Conservation (phyloP, 1,140 invertebrate genomes). For the Heterodera schachtii region DNA sequence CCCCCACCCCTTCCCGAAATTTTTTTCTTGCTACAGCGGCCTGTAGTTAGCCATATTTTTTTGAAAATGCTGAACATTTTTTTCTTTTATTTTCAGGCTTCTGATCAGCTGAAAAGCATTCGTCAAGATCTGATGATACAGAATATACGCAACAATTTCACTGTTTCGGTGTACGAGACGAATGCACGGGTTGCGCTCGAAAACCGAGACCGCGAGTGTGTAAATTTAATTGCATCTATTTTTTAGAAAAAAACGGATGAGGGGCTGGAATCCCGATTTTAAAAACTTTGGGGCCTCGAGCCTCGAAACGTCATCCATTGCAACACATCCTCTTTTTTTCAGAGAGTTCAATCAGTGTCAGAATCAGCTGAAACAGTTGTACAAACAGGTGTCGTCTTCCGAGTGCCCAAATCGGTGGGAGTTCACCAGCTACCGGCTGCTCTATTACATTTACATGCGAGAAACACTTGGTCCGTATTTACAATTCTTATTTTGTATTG, state of each 20-base stretch:
- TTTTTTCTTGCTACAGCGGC: too few relatives aligned
- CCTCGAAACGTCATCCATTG: not conserved
- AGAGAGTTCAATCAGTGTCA: conserved; percentile 96
- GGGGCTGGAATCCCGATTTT: too few relatives aligned
- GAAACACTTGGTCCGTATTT: conserved; percentile 84
- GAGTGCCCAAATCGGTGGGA: conserved; percentile 79
- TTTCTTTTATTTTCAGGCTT: conserved; percentile 11
- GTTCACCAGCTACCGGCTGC: conserved; percentile 89
- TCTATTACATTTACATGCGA: conserved; percentile 95
- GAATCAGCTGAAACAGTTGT: conserved; percentile 90
- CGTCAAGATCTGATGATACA: conserved; percentile 96
- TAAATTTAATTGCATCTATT: not conserved
- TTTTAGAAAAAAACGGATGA: not conserved
- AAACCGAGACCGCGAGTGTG: conserved; percentile 15
- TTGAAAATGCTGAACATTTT: too few relatives aligned
- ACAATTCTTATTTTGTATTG: too few relatives aligned
- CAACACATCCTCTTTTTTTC: not conserved
- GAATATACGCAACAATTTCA: conserved; percentile 88
- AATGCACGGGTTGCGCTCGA: conserved; percentile 8
- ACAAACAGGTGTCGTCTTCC: conserved; percentile 72
- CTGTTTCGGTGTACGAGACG: conserved; percentile 88
- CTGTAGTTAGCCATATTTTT: too few relatives aligned
- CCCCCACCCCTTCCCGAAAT: too few relatives aligned
- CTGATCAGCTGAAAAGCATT: conserved; percentile 95
- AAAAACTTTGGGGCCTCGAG: too few relatives aligned